Percentiles rank a stretch among this genome's conserved stretches.
Evolutionary conservation across 2,113 vertebrate genomes (phyloP).

Genomic region (Aegypius monachus): DNA sequence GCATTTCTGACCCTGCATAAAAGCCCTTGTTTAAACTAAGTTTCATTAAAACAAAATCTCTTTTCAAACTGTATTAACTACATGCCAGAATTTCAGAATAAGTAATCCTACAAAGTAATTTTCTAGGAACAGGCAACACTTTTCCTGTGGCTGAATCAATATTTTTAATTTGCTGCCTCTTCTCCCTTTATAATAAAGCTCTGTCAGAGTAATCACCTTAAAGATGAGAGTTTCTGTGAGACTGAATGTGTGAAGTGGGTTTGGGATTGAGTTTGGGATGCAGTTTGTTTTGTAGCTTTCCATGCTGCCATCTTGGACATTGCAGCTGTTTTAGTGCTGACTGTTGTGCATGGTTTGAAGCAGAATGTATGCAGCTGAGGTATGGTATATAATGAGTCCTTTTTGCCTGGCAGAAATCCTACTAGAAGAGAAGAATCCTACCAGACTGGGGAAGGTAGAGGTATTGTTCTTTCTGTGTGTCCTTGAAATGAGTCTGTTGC

Average conservation of each 20-base stretch:
- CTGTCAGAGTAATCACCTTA: neutral
- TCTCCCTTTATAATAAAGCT: neutral
- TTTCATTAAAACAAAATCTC: neutral
- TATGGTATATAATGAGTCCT: neutral
- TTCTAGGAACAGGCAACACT: neutral
- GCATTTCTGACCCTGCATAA: neutral
- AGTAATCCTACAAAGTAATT: neutral
- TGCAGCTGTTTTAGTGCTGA: neutral
- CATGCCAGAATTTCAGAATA: neutral
- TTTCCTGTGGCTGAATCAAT: neutral
- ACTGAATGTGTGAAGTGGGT: neutral
- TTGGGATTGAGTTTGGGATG: neutral
- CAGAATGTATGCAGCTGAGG: neutral
- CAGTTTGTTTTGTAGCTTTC: neutral
- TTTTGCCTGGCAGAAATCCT: neutral
- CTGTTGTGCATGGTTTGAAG: neutral
- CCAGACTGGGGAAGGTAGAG: neutral
- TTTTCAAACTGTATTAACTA: neutral
- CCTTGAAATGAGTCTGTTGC: neutral
- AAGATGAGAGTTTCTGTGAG: neutral
- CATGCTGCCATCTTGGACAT: rapidly evolving
- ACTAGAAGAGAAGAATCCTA: neutral
- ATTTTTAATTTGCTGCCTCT: neutral
- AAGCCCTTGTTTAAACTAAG: neutral
- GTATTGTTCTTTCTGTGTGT: neutral